Evolutionary conservation across 2,113 vertebrate genomes (phyloP).

Genomic region (Thalassarche chlororhynchos): DNA sequence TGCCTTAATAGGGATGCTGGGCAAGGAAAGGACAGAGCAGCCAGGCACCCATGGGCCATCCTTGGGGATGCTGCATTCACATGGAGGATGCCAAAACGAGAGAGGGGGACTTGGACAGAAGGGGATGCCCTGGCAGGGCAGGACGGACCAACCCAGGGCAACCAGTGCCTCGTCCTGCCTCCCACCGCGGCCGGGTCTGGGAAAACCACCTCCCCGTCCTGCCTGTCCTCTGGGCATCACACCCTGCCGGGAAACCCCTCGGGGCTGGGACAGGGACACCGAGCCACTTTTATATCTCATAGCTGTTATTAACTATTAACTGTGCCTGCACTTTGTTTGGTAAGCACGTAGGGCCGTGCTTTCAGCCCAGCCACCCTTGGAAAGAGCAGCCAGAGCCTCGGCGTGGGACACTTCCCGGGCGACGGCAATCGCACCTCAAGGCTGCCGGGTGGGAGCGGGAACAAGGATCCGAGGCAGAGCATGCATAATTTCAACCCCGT

Average conservation of each 20-base stretch:
- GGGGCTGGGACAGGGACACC: background rate
- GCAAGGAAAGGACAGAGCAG: background rate
- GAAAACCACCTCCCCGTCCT: background rate
- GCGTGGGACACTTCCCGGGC: background rate
- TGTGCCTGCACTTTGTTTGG: background rate
- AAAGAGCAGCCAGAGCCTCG: background rate
- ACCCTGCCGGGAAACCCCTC: background rate
- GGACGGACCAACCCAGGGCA: background rate
- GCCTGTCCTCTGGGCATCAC: background rate
- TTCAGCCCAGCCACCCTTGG: background rate
- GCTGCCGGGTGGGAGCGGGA: background rate
- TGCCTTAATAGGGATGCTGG: rapidly evolving
- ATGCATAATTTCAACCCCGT: background rate
- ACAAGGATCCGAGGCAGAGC: background rate
- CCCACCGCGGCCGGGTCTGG: rapidly evolving
- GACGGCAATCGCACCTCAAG: background rate
- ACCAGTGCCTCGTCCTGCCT: background rate
- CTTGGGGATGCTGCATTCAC: no score
- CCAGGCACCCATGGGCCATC: background rate
- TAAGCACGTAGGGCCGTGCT: background rate
- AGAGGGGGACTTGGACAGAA: background rate
- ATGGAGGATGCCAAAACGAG: background rate
- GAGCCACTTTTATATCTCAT: background rate
- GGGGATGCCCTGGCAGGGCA: background rate
- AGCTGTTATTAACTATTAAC: background rate